Conservation (phyloP, 2,113 vertebrate genomes). For the Callionymus lyra region DNA sequence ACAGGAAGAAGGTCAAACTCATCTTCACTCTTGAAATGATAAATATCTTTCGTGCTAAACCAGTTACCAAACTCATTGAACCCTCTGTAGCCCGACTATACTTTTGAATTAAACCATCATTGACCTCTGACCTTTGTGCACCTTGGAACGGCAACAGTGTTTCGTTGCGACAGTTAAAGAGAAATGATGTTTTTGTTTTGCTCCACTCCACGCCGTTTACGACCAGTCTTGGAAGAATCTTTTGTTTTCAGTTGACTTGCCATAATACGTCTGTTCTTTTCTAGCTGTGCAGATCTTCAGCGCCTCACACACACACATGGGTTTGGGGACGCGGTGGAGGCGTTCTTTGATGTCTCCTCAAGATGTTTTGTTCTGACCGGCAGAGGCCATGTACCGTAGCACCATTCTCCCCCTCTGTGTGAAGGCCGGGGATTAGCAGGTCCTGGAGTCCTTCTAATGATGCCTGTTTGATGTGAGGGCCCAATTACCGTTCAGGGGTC, state of each 20-base stretch:
- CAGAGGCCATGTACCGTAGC: constrained; percentile 47
- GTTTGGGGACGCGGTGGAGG: constrained; percentile 27
- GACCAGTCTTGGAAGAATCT: constrained; percentile 19
- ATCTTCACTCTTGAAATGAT: too few relatives aligned
- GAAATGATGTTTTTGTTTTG: too few relatives aligned
- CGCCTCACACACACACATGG: constrained; percentile 5
- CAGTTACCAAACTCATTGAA: too few relatives aligned
- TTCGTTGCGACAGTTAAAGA: too few relatives aligned
- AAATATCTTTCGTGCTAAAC: too few relatives aligned
- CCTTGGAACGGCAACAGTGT: too few relatives aligned
- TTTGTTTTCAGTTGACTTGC: constrained; percentile 51
- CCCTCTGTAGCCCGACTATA: too few relatives aligned
- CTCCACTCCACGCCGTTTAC: constrained; percentile 14
- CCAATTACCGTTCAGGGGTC: constrained; percentile 60
- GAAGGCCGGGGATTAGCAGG: constrained; percentile 63
- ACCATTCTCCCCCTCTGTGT: constrained; percentile 41
- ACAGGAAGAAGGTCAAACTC: too few relatives aligned
- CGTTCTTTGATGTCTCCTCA: constrained; percentile 66
- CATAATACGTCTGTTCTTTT: constrained; percentile 21
- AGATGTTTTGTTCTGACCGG: constrained; percentile 58
- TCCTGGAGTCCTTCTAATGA: constrained; percentile 68
- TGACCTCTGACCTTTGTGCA: too few relatives aligned
- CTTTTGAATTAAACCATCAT: too few relatives aligned
- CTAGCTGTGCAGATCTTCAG: constrained; percentile 19
- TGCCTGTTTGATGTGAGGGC: constrained; percentile 68